Percentiles rank a stretch among this genome's conserved stretches.
Evolutionary conservation across 2,113 vertebrate genomes (phyloP).

Genomic region (Epinephelus moara): DNA sequence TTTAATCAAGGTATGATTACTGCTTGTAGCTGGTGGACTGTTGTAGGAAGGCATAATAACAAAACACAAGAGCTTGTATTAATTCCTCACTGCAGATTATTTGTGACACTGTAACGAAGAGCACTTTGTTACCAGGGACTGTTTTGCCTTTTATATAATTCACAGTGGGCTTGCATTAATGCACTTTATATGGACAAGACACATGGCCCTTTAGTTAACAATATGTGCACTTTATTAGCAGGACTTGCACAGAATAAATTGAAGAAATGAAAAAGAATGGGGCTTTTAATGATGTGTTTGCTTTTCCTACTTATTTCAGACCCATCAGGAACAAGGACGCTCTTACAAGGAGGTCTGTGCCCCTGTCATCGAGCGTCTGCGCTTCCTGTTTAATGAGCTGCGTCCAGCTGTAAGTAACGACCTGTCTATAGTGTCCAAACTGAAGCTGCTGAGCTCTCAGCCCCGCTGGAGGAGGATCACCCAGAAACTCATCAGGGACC

Average conservation of each 20-base stretch:
- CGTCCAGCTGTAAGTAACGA: slow-evolving; percentile 97
- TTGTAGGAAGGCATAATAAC: background rate
- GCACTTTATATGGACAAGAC: too few relatives aligned
- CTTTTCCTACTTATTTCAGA: slow-evolving; percentile 80
- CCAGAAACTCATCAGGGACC: slow-evolving; percentile 95
- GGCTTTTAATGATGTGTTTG: background rate
- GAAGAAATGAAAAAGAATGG: too few relatives aligned
- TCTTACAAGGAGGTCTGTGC: slow-evolving; percentile 99
- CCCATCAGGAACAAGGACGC: slow-evolving; percentile 98
- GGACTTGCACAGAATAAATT: too few relatives aligned
- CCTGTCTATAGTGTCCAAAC: slow-evolving; percentile 95
- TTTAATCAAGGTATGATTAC: slow-evolving; percentile 92
- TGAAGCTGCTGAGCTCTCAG: slow-evolving; percentile 94
- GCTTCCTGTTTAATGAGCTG: slow-evolving; percentile 97
- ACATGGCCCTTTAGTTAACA: too few relatives aligned
- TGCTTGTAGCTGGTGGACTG: background rate
- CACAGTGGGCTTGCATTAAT: too few relatives aligned
- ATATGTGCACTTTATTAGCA: too few relatives aligned
- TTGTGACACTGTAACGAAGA: background rate
- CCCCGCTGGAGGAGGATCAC: slow-evolving; percentile 95
- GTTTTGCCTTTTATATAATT: too few relatives aligned
- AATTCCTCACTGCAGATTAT: too few relatives aligned
- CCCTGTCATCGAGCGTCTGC: slow-evolving; percentile 95
- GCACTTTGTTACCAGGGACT: background rate
- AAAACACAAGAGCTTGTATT: background rate